phyloP scores from a whole-genome alignment of 2,113 vertebrate genomes.

The Fulica atra region DNA sequence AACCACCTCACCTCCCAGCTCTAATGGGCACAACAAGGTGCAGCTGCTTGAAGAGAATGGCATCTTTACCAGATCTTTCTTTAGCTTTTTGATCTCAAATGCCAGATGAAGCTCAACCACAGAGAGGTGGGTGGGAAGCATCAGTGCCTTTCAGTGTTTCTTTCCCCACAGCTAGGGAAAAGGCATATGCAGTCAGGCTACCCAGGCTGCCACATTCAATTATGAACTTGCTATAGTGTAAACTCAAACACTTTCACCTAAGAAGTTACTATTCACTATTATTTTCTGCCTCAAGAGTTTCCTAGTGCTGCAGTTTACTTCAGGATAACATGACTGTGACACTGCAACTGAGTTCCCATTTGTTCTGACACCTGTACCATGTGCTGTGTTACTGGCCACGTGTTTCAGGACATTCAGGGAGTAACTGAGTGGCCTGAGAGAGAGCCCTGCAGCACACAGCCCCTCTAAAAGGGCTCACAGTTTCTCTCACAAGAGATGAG shows the following conservation, averaged over 20 bases:
- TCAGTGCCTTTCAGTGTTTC: neutral
- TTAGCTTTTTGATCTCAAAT: slow-evolving; percentile 9
- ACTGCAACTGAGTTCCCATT: neutral
- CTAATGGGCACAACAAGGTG: neutral
- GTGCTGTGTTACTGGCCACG: neutral
- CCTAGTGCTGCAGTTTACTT: neutral
- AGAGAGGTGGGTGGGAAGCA: slow-evolving; percentile 10
- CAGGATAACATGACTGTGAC: neutral
- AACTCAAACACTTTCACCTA: neutral
- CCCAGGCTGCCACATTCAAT: neutral
- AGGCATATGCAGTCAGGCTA: neutral
- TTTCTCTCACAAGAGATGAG: neutral
- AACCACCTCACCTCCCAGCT: neutral
- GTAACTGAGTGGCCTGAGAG: neutral
- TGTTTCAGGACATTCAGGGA: neutral
- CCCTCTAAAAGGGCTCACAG: neutral
- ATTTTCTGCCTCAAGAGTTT: neutral
- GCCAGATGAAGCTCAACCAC: neutral
- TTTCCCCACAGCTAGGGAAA: neutral
- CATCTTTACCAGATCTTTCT: neutral
- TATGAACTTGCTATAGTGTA: neutral
- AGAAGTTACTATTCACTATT: neutral
- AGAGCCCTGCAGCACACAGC: rapidly evolving
- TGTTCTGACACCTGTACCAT: neutral
- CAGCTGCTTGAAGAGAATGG: neutral